Evolutionary conservation across 2,797 vertebrate species (phyloP).

Genomic region (Pangasius sanitwongsei): DNA sequence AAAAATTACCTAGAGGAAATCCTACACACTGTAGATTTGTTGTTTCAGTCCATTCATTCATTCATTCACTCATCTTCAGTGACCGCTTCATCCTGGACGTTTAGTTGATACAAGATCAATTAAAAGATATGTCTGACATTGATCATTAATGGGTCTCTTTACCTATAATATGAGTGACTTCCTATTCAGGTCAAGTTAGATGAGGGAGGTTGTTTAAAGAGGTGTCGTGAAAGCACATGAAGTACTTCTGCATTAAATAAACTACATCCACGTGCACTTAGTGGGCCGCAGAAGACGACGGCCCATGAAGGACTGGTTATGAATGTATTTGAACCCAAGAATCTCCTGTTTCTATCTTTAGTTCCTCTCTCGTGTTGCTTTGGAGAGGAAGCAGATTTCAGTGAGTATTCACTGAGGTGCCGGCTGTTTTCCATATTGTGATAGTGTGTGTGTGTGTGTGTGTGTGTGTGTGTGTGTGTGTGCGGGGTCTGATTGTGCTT

Average conservation of each 20-base stretch:
- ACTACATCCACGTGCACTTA: not conserved
- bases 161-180: not conserved
- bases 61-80: not conserved
- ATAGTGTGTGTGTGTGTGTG: conserved; percentile 36
- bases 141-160: not conserved
- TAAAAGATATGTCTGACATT: too few species aligned
- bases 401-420: conserved; percentile 81
- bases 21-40: not conserved
- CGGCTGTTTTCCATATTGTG: conserved; percentile 39
- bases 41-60: not conserved
- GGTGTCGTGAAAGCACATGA: not conserved
- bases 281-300: not conserved
- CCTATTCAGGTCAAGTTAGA: not conserved
- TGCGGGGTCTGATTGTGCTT: conserved; percentile 9
- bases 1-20: not conserved
- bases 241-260: not conserved
- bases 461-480: conserved; percentile 27
- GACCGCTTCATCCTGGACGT: not conserved
- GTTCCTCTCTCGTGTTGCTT: conserved; percentile 86
- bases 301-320: conserved; percentile 20
- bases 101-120: not conserved
- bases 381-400: conserved; percentile 84
- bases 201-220: not conserved
- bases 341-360: conserved; percentile 77
- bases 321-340: conserved; percentile 66